Evolutionary conservation across 2,113 vertebrate genomes (phyloP).

Genomic region (Apistogramma diplotaenia): DNA sequence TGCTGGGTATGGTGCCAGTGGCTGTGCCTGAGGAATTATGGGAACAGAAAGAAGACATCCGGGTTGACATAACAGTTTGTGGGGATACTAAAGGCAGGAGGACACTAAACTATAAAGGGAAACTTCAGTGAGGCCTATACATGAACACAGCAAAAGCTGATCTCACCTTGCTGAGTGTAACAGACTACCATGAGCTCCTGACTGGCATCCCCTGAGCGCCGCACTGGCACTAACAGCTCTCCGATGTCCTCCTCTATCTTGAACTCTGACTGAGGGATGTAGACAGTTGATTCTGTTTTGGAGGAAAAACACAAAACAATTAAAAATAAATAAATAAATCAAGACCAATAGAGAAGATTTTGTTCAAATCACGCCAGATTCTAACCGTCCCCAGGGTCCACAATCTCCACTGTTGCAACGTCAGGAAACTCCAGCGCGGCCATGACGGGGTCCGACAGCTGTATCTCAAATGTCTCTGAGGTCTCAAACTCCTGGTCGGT

Average conservation of each 20-base stretch:
- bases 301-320: background rate
- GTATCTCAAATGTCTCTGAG: constrained; percentile 86
- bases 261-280: constrained; percentile 83
- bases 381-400: constrained; percentile 86
- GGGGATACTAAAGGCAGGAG: background rate
- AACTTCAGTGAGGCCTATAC: background rate
- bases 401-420: constrained; percentile 79
- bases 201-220: constrained; percentile 80
- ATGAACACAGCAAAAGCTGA: background rate
- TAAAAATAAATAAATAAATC: background rate
- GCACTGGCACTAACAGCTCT: constrained; percentile 82
- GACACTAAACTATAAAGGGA: background rate
- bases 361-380: background rate
- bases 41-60: background rate
- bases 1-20: constrained; percentile 79
- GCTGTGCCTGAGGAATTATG: constrained; percentile 74
- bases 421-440: constrained; percentile 83
- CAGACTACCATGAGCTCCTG: constrained; percentile 85
- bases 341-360: background rate
- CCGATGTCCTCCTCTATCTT: constrained; percentile 82
- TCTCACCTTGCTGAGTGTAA: constrained; percentile 83
- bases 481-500: constrained; percentile 83
- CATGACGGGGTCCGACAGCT: constrained; percentile 84
- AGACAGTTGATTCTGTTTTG: constrained; percentile 83
- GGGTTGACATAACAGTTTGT: too few species aligned